Evolutionary conservation across 1,140 invertebrate species (phyloP).

Genomic region (Glossosoma conforme): DNA sequence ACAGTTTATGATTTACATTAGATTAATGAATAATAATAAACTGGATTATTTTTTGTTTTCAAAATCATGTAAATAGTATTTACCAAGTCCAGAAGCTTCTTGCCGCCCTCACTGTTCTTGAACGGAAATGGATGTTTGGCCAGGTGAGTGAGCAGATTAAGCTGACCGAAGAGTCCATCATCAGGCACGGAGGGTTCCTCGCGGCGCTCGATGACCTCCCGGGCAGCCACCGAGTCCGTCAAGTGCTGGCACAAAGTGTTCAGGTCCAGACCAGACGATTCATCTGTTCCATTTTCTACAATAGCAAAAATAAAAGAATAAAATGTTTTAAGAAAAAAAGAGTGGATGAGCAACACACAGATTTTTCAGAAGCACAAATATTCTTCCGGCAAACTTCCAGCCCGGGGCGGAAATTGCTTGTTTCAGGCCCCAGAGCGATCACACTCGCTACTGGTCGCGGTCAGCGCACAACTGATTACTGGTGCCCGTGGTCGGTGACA

Average conservation of each 20-base stretch:
- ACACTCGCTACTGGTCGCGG: too few relatives aligned
- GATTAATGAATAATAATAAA: too few relatives aligned
- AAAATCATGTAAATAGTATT: too few relatives aligned
- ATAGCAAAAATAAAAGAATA: conserved; percentile 6
- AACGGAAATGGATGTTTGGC: conserved; percentile 84
- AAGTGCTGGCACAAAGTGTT: conserved; percentile 71
- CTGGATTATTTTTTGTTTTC: too few relatives aligned
- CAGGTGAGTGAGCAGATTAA: conserved; percentile 79
- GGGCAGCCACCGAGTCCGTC: conserved; percentile 64
- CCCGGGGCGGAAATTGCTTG: too few relatives aligned
- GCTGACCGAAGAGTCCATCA: conserved; percentile 83
- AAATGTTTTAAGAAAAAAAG: background rate
- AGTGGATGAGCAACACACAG: too few relatives aligned
- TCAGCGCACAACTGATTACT: too few relatives aligned
- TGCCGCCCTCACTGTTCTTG: conserved; percentile 73
- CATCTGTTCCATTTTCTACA: conserved; percentile 44
- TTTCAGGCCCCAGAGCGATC: too few relatives aligned
- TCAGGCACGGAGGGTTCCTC: conserved; percentile 76
- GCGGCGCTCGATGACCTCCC: conserved; percentile 78
- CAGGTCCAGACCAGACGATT: conserved; percentile 46
- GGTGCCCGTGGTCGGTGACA: too few relatives aligned
- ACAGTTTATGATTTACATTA: too few relatives aligned
- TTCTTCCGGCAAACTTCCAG: too few relatives aligned
- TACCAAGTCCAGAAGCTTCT: conserved; percentile 64
- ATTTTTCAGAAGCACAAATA: too few relatives aligned